A percentile compares a stretch with the other conserved stretches of the same genome.
These are phyloP conservation scores for Thermophis baileyi DNA, from an alignment of 2,113 vertebrate genomes.

Conservation along the genomic window DNA sequence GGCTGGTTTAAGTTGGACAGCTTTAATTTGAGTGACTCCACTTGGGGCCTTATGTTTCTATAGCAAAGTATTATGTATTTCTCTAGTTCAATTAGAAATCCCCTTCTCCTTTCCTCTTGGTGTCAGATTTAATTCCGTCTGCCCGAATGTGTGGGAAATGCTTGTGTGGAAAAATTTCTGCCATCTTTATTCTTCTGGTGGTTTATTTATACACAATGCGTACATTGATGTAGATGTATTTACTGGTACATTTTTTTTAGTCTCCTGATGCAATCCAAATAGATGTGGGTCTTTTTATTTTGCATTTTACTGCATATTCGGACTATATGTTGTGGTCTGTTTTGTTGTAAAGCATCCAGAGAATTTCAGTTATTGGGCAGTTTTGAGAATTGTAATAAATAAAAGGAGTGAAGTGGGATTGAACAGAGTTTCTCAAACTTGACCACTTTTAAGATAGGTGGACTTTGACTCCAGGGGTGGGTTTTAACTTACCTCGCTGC, in stretches of 20 bases:
- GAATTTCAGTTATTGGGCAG: neutral
- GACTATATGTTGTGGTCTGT: neutral
- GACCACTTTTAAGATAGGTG: neutral
- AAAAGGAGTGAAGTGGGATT: neutral
- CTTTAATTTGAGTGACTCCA: conserved; percentile 47
- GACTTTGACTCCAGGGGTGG: too few species aligned
- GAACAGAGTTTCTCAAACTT: neutral
- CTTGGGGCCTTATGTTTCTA: conserved; percentile 37
- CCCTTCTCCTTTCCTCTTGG: neutral
- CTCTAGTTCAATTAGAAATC: conserved; percentile 61
- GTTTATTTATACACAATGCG: conserved; percentile 34
- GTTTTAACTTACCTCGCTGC: too few species aligned
- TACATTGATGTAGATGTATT: conserved; percentile 42
- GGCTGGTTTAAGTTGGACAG: conserved; percentile 53
- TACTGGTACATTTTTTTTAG: accelerated
- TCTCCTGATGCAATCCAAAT: neutral
- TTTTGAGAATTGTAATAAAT: neutral
- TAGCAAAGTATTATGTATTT: conserved; percentile 57
- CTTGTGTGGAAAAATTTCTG: conserved; percentile 46
- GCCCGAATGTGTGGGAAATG: conserved; percentile 22
- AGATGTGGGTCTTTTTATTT: neutral
- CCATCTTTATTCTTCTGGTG: conserved; percentile 26
- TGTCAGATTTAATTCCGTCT: conserved; percentile 66
- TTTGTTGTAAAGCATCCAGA: neutral
- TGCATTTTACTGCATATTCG: neutral